Conservation (phyloP, 2,113 vertebrate genomes). For the Sorex araneus region DNA sequence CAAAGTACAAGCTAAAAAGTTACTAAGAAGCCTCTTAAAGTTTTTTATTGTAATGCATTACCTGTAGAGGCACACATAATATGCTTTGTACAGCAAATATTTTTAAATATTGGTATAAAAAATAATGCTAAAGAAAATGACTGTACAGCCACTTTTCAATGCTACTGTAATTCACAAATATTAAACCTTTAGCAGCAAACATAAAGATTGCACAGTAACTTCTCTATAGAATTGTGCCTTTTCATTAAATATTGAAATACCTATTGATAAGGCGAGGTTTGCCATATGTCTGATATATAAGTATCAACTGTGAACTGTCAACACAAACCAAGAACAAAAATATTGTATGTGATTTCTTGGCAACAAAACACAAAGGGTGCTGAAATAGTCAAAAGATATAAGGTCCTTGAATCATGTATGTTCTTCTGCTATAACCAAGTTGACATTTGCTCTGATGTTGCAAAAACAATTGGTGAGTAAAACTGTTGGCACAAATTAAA, state of each 20-base stretch:
- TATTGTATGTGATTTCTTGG: neutral
- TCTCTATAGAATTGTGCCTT: constrained; percentile 6
- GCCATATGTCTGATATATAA: neutral
- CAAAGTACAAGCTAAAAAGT: neutral
- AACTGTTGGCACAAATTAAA: too few relatives aligned
- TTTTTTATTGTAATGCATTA: neutral
- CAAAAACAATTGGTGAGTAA: too few relatives aligned
- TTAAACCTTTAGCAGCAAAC: neutral
- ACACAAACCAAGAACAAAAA: neutral
- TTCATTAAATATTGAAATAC: neutral
- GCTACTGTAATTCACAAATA: neutral
- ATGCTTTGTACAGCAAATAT: neutral
- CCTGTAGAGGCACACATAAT: neutral
- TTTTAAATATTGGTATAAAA: neutral
- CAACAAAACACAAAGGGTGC: neutral
- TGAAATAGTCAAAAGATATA: neutral
- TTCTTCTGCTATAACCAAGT: too few relatives aligned
- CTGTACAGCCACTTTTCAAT: neutral
- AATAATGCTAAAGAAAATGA: neutral
- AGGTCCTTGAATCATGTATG: too few relatives aligned
- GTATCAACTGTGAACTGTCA: neutral
- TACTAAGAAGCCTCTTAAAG: neutral
- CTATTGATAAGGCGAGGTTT: neutral
- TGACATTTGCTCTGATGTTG: too few relatives aligned
- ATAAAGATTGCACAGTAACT: neutral